Base-by-base conservation (phyloP, 53 echinoderm and acorn worm genomes). In the Temnopleurus reevesii region DNA sequence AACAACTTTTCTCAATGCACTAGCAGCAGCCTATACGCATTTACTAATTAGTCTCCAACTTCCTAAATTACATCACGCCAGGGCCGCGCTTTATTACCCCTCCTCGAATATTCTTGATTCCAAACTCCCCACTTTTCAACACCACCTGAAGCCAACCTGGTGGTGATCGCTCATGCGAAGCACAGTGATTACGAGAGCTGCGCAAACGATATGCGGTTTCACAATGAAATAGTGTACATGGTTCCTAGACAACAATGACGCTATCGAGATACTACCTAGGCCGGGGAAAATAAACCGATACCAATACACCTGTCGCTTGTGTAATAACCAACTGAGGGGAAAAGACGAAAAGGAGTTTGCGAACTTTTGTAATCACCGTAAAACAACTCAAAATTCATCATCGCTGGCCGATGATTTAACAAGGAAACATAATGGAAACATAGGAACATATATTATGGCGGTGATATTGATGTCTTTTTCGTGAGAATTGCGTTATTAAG, bases 181-280 rank as follows among this genome's bases (percentile, higher is more conserved):
- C 21, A 65, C 47, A 25, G 23, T 31, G 12, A 83, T 55, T 36
- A 35, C 56, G 46, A 49, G 38, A 49, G 83, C 34, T 10, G 36
- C 12, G 35, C 33, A 35, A 47, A 21, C 77, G 2, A 53, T 28
- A 84, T 84, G 57, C 84, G 84, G 84, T 3, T 34, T 84, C 41
- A 23, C 28, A 19, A 83, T 63, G 65, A 54, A 77, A 92, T 89
- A 76, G 92, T 76, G 59, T 92, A 83, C 86, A 45, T 80, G 89
- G 83, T 58, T 46, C 92, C 92, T 71, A 89, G 89, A 83, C 89
- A 51, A 92, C 92, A 82, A 83, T 89, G 92, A 92, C 92, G 92
- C 86, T 57, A 76, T n/a, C 55, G 17, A 31, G 5, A 43, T 45
- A 89, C 83, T 49, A 83, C 89, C 53, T 92, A 92, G 84, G 33